Conservation (phyloP, 2,113 vertebrate genomes). For the Cyphomyrus plagiostoma region DNA sequence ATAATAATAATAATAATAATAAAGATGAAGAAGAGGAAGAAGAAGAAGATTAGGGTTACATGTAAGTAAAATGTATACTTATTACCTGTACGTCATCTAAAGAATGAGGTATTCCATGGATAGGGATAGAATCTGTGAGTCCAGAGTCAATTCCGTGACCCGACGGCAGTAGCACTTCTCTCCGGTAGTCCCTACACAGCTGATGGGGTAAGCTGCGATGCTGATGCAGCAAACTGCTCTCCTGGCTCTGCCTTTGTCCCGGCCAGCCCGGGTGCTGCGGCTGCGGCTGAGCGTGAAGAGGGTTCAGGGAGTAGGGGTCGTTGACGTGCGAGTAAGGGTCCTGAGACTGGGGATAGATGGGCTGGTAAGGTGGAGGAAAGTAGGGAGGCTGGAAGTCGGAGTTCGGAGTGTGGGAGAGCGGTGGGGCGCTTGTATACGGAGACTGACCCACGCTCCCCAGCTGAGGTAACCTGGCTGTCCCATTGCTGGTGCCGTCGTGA, state of each 20-base stretch:
- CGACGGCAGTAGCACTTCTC: slow-evolving; percentile 89
- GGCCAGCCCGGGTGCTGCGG: slow-evolving; percentile 96
- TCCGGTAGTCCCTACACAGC: slow-evolving; percentile 92
- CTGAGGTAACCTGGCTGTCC: slow-evolving; percentile 90
- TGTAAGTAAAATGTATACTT: slow-evolving; percentile 7
- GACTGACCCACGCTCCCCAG: slow-evolving; percentile 92
- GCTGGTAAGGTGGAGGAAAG: slow-evolving; percentile 92
- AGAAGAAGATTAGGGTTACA: not conserved
- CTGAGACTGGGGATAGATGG: slow-evolving; percentile 96
- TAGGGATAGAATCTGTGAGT: slow-evolving; percentile 82
- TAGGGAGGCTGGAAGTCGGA: slow-evolving; percentile 93
- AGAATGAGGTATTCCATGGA: slow-evolving; percentile 95
- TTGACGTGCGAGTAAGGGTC: slow-evolving; percentile 98
- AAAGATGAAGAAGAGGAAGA: not conserved
- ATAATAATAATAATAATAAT: slow-evolving; percentile 16
- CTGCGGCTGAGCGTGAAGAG: slow-evolving; percentile 88
- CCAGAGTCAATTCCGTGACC: slow-evolving; percentile 88
- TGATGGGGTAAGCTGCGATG: slow-evolving; percentile 90
- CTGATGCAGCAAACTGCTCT: slow-evolving; percentile 87
- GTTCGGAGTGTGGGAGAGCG: slow-evolving; percentile 90
- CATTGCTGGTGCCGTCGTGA: slow-evolving; percentile 93
- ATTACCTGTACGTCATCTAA: slow-evolving; percentile 96
- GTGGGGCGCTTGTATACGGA: slow-evolving; percentile 88
- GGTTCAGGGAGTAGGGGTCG: slow-evolving; percentile 96
- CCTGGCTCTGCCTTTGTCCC: slow-evolving; percentile 90